Percentiles rank a stretch among this genome's conserved stretches.
Evolutionary conservation across 2,888 invertebrate genomes (phyloP).

Genomic region (Euphydryas editha): DNA sequence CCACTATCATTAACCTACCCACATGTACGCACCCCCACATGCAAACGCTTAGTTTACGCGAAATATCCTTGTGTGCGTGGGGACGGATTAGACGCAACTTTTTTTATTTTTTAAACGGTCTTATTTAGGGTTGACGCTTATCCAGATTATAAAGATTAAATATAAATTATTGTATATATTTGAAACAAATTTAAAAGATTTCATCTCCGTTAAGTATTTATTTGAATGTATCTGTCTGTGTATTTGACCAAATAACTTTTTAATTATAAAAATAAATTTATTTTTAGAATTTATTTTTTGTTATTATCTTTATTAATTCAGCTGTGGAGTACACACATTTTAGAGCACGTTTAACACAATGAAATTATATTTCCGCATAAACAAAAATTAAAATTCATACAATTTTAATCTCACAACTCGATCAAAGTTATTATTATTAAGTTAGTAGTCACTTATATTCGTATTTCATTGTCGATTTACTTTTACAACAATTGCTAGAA

Average conservation of each 20-base stretch:
- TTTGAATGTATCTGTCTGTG: too few relatives aligned
- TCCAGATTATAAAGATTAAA: neutral
- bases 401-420: neutral
- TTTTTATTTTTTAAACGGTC: conserved; percentile 44
- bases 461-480: neutral
- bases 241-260: too few relatives aligned
- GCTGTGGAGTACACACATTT: too few relatives aligned
- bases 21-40: conserved; percentile 63
- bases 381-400: neutral
- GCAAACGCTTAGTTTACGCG: conserved; percentile 51
- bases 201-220: too few relatives aligned
- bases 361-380: too few relatives aligned
- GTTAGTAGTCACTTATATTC: too few relatives aligned
- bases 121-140: conserved; percentile 10
- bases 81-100: conserved; percentile 61
- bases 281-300: too few relatives aligned
- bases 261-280: too few relatives aligned
- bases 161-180: neutral
- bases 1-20: conserved; percentile 82
- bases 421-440: neutral
- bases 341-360: too few relatives aligned
- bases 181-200: neutral
- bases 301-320: too few relatives aligned
- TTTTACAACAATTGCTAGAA: neutral
- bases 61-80: conserved; percentile 57